Evolutionary conservation across 2,888 invertebrate species (phyloP).

Genomic region (Slavum lentiscoides): DNA sequence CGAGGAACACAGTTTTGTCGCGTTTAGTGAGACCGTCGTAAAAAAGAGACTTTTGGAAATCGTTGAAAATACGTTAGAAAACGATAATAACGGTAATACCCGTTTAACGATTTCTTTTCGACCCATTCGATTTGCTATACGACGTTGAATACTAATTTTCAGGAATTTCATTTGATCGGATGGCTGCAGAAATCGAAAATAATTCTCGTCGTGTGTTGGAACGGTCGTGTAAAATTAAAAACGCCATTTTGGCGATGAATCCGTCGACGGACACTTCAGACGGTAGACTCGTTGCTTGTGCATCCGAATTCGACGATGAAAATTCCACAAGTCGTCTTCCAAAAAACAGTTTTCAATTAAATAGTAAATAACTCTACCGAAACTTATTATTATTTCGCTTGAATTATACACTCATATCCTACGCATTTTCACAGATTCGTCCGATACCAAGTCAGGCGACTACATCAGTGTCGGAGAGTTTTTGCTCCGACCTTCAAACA

Average conservation of each 20-base stretch:
- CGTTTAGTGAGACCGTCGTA: background rate
- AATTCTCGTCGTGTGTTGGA: slow-evolving; percentile 6
- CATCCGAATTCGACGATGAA: background rate
- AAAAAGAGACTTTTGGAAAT: slow-evolving; percentile 28
- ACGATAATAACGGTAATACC: slow-evolving; percentile 4
- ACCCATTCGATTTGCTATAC: too few species aligned
- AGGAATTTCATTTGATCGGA: slow-evolving; percentile 14
- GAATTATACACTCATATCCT: background rate
- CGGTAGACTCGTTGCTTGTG: background rate
- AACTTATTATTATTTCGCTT: background rate
- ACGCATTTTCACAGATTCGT: slow-evolving; percentile 9
- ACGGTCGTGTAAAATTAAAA: slow-evolving; percentile 6
- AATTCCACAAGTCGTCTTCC: background rate
- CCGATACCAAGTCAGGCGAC: background rate
- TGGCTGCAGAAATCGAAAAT: slow-evolving; percentile 28
- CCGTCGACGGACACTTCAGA: background rate
- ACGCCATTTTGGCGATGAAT: slow-evolving; percentile 8
- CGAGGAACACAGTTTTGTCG: slow-evolving; percentile 15
- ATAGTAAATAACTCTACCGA: background rate
- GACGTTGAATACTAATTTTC: background rate
- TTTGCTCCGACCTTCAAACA: background rate
- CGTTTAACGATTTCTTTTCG: background rate
- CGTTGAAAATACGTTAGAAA: background rate
- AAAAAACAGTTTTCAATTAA: background rate
- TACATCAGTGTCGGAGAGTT: slow-evolving; percentile 18